Conservation (phyloP, 2,888 invertebrate genomes). For the Sicus ferrugineus region DNA sequence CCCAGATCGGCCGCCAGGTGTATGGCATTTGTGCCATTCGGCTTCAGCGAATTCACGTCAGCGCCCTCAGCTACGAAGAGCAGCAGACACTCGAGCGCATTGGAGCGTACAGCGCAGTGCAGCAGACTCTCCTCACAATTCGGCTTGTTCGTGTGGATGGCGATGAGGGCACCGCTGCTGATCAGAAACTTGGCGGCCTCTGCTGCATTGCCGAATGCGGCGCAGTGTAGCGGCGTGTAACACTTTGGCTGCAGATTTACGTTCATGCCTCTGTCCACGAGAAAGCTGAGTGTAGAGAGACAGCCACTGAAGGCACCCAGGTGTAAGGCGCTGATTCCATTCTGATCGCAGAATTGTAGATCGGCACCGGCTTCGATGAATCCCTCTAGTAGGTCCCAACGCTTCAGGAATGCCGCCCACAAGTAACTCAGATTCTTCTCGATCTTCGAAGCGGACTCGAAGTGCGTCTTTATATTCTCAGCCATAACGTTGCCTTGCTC, state of each 20-base stretch:
- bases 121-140: conserved; percentile 80
- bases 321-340: conserved; percentile 79
- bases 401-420: conserved; percentile 78
- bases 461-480: conserved; percentile 67
- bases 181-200: conserved; percentile 82
- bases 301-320: conserved; percentile 83
- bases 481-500: conserved; percentile 73
- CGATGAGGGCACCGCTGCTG: conserved; percentile 74
- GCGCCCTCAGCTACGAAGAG: conserved; percentile 79
- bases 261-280: conserved; percentile 74
- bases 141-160: conserved; percentile 72
- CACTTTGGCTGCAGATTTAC: conserved; percentile 75
- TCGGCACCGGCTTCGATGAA: conserved; percentile 76
- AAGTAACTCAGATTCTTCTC: conserved; percentile 78
- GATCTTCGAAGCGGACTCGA: conserved; percentile 69
- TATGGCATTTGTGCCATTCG: conserved; percentile 79
- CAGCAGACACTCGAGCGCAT: conserved; percentile 80
- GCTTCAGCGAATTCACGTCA: conserved; percentile 78
- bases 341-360: conserved; percentile 74
- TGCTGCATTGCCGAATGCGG: conserved; percentile 86
- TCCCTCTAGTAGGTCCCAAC: conserved; percentile 72
- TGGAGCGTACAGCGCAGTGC: conserved; percentile 86
- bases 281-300: conserved; percentile 73
- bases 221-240: conserved; percentile 86
- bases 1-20: conserved; percentile 84